Evolutionary conservation across 1,140 invertebrate species (phyloP), one percentile per base, ranked within the genome.

Genomic region (Centruroides sculpturatus): DNA sequence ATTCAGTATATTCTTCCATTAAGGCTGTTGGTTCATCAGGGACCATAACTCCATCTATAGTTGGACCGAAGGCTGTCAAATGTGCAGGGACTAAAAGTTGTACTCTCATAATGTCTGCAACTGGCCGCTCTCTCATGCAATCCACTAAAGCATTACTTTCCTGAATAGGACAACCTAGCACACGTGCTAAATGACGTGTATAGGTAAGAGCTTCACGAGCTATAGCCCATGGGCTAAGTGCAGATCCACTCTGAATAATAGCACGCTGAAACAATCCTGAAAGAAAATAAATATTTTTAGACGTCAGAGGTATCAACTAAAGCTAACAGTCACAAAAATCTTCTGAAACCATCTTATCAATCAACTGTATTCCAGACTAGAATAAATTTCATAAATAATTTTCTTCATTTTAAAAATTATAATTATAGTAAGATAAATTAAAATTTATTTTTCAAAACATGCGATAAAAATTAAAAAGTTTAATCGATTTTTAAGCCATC

Each of bases 21-120:
- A 34, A 34, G 51, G 51, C 52, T 36, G 69, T 65, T n/a, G 71
- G 72, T 62, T 76, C 73, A 35, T 65, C 66, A 36, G 71, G 68
- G 7, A 76, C 71, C 41, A 74, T 71, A 13, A 72, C 67, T 34
- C 87, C 87, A 74, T 92, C 89, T 62, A 90, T 80, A 69, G 91
- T 89, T 5, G 89, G 89, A 10, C 89, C 89, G 70, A 92, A 92
- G 12, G 88, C 86, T 34, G 87, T 85, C 12, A 91, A 79, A 72
- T 92, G 92, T 65, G 82, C 78, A 1, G 89, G 89, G 49, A 85
- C 81, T 64, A 86, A 81, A 34, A 92, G 76, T 63, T 81, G 77
- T 7, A 87, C 67, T 59, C 70, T 63, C 47, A 69, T 58, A 9
- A 70, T 81, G 23, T 81, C 78, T 36, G 67, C 68, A 64, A 80